Conservation (phyloP, 2,888 invertebrate species). For the Rhamphomyia laevipes region DNA sequence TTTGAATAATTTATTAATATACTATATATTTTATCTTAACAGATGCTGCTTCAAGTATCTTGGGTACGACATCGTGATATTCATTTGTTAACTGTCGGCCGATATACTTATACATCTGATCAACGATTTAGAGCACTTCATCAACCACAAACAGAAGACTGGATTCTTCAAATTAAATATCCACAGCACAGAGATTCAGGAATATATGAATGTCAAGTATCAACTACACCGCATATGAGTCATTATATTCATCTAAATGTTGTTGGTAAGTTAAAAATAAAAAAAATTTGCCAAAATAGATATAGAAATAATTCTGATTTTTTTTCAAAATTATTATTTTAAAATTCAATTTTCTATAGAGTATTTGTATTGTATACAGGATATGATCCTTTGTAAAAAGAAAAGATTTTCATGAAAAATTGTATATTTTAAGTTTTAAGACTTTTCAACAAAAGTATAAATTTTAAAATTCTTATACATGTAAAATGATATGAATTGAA, state of each 20-base stretch:
- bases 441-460: too few relatives aligned
- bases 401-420: too few relatives aligned
- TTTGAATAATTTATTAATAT: background rate
- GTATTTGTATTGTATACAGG: too few relatives aligned
- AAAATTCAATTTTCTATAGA: too few relatives aligned
- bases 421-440: too few relatives aligned
- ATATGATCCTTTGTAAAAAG: too few relatives aligned
- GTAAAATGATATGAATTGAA: too few relatives aligned
- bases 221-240: constrained; percentile 78
- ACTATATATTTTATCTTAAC: background rate
- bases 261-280: constrained; percentile 64
- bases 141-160: constrained; percentile 76
- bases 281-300: too few relatives aligned
- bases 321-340: too few relatives aligned
- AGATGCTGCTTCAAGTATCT: constrained; percentile 47
- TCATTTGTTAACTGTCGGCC: constrained; percentile 60
- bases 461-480: too few relatives aligned
- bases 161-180: constrained; percentile 67
- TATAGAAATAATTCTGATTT: too few relatives aligned
- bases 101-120: constrained; percentile 68
- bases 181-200: constrained; percentile 63
- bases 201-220: constrained; percentile 84
- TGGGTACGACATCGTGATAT: constrained; percentile 68
- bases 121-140: constrained; percentile 80
- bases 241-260: constrained; percentile 70